These are phyloP conservation scores for Dendrolimus punctatus DNA, from an alignment of 1,140 invertebrate genomes.

Conservation along the genomic window DNA sequence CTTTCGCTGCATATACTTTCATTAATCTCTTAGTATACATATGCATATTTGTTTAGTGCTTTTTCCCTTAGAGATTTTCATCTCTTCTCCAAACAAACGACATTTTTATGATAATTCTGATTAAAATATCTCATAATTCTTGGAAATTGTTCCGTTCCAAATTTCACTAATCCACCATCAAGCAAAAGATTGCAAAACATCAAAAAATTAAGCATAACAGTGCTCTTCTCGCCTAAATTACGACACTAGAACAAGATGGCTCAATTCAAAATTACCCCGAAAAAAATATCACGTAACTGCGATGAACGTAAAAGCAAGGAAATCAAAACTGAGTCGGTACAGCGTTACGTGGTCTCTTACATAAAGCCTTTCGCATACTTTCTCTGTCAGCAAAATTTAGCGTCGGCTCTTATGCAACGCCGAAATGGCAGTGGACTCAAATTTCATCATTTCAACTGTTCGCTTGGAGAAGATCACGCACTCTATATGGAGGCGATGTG, in stretches of 20 bases:
- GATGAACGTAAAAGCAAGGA: slow-evolving; percentile 63
- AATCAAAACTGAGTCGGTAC: slow-evolving; percentile 64
- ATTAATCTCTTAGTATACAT: too few relatives aligned
- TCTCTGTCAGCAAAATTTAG: slow-evolving; percentile 71
- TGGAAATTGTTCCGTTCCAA: too few relatives aligned
- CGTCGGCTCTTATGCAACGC: slow-evolving; percentile 54
- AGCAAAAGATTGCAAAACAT: too few relatives aligned
- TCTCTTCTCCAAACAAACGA: too few relatives aligned
- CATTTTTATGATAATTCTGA: too few relatives aligned
- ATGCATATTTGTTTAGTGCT: too few relatives aligned
- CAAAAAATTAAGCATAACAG: too few relatives aligned
- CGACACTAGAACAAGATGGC: slow-evolving; percentile 17
- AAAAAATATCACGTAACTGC: slow-evolving; percentile 48
- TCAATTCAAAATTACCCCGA: slow-evolving; percentile 31
- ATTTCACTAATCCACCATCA: too few relatives aligned
- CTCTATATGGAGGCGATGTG: slow-evolving; percentile 35
- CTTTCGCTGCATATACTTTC: too few relatives aligned
- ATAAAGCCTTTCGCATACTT: slow-evolving; percentile 70
- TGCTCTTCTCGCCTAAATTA: neutral
- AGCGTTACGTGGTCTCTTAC: slow-evolving; percentile 60
- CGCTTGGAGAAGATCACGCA: slow-evolving; percentile 41
- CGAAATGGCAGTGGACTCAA: slow-evolving; percentile 63
- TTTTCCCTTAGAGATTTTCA: too few relatives aligned
- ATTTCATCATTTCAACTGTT: slow-evolving; percentile 65
- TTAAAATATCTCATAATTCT: too few relatives aligned